Conservation (phyloP, 2,113 vertebrate genomes). For the Struthidea cinerea region DNA sequence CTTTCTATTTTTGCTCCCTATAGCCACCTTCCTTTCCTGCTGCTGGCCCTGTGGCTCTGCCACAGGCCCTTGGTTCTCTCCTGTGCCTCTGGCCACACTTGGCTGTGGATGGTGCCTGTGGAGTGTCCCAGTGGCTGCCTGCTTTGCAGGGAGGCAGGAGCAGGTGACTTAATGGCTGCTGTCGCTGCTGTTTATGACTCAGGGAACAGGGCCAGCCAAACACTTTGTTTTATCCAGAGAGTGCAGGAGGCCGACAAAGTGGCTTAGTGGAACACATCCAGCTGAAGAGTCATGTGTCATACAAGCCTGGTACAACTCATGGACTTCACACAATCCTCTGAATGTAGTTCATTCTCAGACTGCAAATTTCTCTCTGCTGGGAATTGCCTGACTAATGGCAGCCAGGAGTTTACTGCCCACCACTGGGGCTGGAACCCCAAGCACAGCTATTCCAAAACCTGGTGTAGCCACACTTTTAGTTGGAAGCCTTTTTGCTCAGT, state of each 20-base stretch:
- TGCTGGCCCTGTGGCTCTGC: neutral
- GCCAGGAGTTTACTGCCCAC: accelerated
- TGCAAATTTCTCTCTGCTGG: neutral
- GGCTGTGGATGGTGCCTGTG: neutral
- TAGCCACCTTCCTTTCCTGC: neutral
- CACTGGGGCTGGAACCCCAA: neutral
- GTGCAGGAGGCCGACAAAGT: accelerated
- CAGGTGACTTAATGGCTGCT: neutral
- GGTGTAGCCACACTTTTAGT: accelerated
- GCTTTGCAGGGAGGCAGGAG: neutral
- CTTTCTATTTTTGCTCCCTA: neutral
- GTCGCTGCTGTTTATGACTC: neutral
- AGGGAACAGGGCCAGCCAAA: neutral
- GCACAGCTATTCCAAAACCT: neutral
- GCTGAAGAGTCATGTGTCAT: neutral
- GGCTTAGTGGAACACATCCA: neutral
- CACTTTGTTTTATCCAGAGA: neutral
- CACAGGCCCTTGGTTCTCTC: accelerated
- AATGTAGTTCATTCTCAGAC: neutral
- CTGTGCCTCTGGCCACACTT: neutral
- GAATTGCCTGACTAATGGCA: neutral
- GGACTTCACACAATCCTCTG: neutral
- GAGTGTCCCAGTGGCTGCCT: neutral
- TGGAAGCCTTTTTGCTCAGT: neutral
- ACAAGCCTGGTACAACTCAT: neutral